These are phyloP conservation scores for Rugalucina vietnamica DNA, from an alignment of 2,888 invertebrate species.

Conservation along the genomic window DNA sequence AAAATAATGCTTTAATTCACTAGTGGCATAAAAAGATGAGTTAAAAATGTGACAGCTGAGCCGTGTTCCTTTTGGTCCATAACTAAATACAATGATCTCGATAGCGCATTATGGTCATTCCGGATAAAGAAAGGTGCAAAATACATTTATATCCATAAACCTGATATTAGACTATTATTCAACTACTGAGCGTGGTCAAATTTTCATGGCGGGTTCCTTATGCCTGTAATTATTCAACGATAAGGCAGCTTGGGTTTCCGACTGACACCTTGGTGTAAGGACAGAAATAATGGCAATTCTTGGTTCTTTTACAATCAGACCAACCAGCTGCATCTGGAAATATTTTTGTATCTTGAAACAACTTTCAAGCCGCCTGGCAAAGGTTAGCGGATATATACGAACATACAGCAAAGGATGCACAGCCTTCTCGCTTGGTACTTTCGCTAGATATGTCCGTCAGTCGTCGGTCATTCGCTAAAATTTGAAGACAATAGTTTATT, in stretches of 20 bases:
- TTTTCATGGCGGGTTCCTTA: not conserved
- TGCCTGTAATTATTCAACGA: constrained; percentile 1
- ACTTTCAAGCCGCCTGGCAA: too few species aligned
- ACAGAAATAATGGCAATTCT: not conserved
- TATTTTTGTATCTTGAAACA: too few species aligned
- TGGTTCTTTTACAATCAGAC: too few species aligned
- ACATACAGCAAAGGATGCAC: too few species aligned
- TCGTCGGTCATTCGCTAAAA: too few species aligned
- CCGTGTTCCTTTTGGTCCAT: not conserved
- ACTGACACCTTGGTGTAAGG: not conserved
- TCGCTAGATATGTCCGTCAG: too few species aligned
- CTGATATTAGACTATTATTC: constrained; percentile 12
- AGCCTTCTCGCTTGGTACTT: too few species aligned
- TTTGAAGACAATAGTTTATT: too few species aligned
- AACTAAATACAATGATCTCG: not conserved
- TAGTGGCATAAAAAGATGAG: constrained; percentile 8
- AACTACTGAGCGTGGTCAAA: not conserved
- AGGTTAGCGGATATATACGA: too few species aligned
- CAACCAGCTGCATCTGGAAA: too few species aligned
- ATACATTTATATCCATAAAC: constrained; percentile 14
- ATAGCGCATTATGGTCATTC: not conserved
- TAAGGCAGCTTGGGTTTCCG: not conserved
- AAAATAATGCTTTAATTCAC: not conserved
- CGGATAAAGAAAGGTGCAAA: constrained; percentile 1
- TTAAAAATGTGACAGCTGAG: not conserved